A percentile compares a stretch with the other conserved stretches of the same genome.
Evolutionary conservation across 35 echinoderm and acorn worm genomes (phyloP).

Genomic region (Patiria miniata): DNA sequence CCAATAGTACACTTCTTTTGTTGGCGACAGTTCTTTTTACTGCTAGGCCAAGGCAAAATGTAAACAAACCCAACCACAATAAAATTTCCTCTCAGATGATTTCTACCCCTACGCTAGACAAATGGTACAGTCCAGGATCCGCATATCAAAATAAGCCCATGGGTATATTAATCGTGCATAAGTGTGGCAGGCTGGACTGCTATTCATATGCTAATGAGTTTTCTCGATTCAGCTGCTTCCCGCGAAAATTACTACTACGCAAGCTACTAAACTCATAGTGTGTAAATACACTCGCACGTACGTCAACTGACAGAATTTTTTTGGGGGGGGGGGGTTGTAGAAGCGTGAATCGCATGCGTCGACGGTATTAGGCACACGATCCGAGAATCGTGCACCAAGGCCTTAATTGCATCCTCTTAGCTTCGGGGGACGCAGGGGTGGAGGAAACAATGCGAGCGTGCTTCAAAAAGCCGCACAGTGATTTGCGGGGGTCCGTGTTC

Average conservation of each 20-base stretch:
- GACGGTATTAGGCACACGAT: background rate
- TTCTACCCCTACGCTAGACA: background rate
- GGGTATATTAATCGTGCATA: slow-evolving; percentile 6
- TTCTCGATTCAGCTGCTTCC: background rate
- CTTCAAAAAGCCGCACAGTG: background rate
- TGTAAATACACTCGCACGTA: too few species aligned
- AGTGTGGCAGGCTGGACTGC: background rate
- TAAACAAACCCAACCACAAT: slow-evolving; percentile 3
- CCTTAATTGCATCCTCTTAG: slow-evolving; percentile 10
- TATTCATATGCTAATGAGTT: slow-evolving; percentile 23
- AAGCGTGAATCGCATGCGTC: too few species aligned
- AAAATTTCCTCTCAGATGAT: background rate
- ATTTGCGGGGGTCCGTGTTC: background rate
- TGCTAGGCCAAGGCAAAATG: background rate
- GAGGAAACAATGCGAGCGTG: background rate
- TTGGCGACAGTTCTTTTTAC: too few species aligned
- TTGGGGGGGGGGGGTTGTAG: too few species aligned
- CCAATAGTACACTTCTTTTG: too few species aligned
- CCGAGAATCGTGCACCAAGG: background rate
- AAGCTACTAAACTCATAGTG: too few species aligned
- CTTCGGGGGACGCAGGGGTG: background rate
- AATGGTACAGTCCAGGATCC: slow-evolving; percentile 6
- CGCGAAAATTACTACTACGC: background rate
- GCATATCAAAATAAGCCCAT: background rate
- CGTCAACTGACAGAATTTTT: too few species aligned